Base-by-base conservation (phyloP, 2,113 vertebrate genomes). In the Turdus rufiventris region DNA sequence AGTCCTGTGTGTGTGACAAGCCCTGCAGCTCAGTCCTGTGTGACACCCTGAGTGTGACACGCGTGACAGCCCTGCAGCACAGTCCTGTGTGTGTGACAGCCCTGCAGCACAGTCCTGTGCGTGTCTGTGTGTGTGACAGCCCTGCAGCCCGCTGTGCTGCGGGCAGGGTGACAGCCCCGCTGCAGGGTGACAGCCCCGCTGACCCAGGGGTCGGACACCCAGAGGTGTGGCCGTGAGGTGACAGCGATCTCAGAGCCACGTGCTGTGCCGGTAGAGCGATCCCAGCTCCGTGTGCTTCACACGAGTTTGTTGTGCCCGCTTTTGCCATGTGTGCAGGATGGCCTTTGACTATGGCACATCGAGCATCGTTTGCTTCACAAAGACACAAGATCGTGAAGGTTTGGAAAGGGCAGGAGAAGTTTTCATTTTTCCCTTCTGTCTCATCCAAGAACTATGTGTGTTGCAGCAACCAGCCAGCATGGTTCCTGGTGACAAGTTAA, bases 371-470 rank as follows among this genome's bases (percentile, higher is more conserved):
- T 33, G 68, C 40, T 76, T 80, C 43, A 57, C 1, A 1, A 18
- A 47, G 81, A 12, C 13, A 6, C 26, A 24, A 67, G 77, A 85
- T 85, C 17, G 43, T 14, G 36, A 57, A 33, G 33, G 53, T 54
- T 68, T 34, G 73, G 89, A 81, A 94, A 65, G 3, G 42, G 77
- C 29, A 51, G n/a, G 75, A 78, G 20, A 25, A 7, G 5, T 9
- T 57, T 54, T 18, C 28, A 63, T 25, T 10, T 33, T 63, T 33
- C 10, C 4, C 7, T 76, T 79, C 62, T 51, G 63, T 77, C 79
- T 94, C 93, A 95, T 91, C 79, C 50, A 9, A 90, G 60, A 97
- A 73, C 88, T 93, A 89, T 80, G 91, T 2, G 24, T 58, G 43
- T 61, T 71, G 38, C 71, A 84, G 68, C 74, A 67, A 63, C 2